Conservation (phyloP, 2,113 vertebrate species). For the Poeciliopsis occidentalis region DNA sequence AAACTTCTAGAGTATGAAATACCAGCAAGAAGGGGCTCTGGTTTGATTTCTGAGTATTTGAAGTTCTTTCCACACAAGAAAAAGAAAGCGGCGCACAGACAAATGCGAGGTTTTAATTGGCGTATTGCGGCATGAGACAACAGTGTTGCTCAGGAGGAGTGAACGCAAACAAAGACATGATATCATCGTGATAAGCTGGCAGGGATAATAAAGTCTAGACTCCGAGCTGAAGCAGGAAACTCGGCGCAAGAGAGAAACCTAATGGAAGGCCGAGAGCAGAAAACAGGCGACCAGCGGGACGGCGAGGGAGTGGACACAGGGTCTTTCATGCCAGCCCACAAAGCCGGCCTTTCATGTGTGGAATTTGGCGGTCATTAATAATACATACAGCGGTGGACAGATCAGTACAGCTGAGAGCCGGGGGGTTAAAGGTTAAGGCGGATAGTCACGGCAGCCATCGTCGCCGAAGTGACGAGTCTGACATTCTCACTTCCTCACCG, state of each 20-base stretch:
- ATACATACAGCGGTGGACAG: slow-evolving; percentile 65
- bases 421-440: slow-evolving; percentile 62
- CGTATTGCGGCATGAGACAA: slow-evolving; percentile 12
- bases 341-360: slow-evolving; percentile 74
- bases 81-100: not conserved
- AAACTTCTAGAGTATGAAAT: not conserved
- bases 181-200: slow-evolving; percentile 24
- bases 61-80: not conserved
- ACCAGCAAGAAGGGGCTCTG: no score
- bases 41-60: not conserved
- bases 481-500: slow-evolving; percentile 54
- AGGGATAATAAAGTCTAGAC: slow-evolving; percentile 7
- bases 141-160: slow-evolving; percentile 18
- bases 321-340: slow-evolving; percentile 72
- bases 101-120: not conserved
- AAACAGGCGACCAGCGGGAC: slow-evolving; percentile 29
- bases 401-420: slow-evolving; percentile 40
- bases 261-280: slow-evolving; percentile 24
- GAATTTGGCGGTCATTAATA: slow-evolving; percentile 79
- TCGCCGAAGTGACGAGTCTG: slow-evolving; percentile 33
- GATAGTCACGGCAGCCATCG: slow-evolving; percentile 41
- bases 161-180: slow-evolving; percentile 46
- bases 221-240: slow-evolving; percentile 13
- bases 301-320: slow-evolving; percentile 58
- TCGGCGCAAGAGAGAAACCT: slow-evolving; percentile 1